A percentile compares a stretch with the other conserved stretches of the same genome.
phyloP scores from a whole-genome alignment of 2,113 vertebrate genomes.

The Pluvialis apricaria region DNA sequence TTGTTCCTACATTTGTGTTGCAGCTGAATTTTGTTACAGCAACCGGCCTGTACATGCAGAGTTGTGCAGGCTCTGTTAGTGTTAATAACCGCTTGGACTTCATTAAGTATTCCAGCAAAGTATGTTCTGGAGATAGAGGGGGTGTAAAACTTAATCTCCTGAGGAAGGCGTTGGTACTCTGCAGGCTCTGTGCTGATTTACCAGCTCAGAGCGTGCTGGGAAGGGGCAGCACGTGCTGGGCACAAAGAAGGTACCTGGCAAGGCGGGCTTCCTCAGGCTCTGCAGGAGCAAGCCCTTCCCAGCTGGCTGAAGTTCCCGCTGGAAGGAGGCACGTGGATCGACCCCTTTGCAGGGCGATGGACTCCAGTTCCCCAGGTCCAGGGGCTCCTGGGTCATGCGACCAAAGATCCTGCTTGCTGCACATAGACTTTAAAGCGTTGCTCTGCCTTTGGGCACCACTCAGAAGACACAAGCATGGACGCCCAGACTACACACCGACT shows the following conservation, averaged over 20 bases:
- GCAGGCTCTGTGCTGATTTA: background rate
- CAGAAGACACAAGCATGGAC: background rate
- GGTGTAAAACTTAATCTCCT: background rate
- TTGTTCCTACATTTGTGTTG: background rate
- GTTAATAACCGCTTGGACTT: background rate
- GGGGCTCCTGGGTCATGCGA: background rate
- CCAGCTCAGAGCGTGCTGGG: background rate
- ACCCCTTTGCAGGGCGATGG: background rate
- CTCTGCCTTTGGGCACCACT: background rate
- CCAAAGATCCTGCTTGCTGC: background rate
- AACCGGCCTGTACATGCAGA: background rate
- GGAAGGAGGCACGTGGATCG: accelerated
- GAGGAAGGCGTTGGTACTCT: background rate
- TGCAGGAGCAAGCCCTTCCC: background rate
- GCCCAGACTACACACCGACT: accelerated
- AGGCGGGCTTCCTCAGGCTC: accelerated
- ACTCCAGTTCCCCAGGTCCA: accelerated
- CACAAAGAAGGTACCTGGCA: background rate
- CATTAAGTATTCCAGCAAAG: background rate
- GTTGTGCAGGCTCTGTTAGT: background rate
- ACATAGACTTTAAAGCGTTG: background rate
- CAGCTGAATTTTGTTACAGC: background rate
- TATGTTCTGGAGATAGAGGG: background rate
- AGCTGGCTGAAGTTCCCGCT: background rate
- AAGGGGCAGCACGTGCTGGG: background rate